phyloP scores from a whole-genome alignment of 2,113 vertebrate species.

The Eubucco bourcierii region DNA sequence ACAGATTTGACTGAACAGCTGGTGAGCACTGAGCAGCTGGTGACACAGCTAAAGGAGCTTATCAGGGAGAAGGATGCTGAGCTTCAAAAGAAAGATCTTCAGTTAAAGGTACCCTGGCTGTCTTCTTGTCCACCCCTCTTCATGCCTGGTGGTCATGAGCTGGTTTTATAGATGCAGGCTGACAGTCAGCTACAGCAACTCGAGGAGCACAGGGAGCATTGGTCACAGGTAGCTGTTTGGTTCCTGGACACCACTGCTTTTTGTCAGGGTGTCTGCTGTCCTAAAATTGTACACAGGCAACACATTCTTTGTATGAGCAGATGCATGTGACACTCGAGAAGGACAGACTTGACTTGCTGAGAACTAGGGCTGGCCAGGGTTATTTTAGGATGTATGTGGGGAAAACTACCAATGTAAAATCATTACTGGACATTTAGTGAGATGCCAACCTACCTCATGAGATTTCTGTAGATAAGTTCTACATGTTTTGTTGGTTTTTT shows the following conservation, averaged over 20 bases:
- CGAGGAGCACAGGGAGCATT: background rate
- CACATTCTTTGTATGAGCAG: background rate
- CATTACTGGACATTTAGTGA: background rate
- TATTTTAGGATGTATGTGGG: background rate
- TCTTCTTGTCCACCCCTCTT: background rate
- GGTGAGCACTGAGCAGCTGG: conserved; percentile 82
- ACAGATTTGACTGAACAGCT: conserved; percentile 83
- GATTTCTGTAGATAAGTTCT: background rate
- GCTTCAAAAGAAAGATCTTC: conserved; percentile 81
- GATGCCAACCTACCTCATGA: background rate
- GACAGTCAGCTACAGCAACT: background rate
- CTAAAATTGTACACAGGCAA: background rate
- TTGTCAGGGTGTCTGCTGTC: background rate
- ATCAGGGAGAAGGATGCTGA: conserved; percentile 85
- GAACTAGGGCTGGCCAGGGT: background rate
- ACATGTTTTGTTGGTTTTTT: background rate
- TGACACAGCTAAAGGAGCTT: conserved; percentile 86
- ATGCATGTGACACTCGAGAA: background rate
- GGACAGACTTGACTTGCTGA: background rate
- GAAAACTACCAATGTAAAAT: background rate
- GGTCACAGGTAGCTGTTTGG: background rate
- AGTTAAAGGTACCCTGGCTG: conserved; percentile 78
- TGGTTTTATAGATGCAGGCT: background rate
- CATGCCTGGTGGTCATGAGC: background rate
- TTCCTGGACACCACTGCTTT: background rate